Percentiles rank a stretch among this genome's conserved stretches.
Evolutionary conservation across 35 echinoderm and acorn worm genomes (phyloP).

Genomic region (Holothuria glaberrima): DNA sequence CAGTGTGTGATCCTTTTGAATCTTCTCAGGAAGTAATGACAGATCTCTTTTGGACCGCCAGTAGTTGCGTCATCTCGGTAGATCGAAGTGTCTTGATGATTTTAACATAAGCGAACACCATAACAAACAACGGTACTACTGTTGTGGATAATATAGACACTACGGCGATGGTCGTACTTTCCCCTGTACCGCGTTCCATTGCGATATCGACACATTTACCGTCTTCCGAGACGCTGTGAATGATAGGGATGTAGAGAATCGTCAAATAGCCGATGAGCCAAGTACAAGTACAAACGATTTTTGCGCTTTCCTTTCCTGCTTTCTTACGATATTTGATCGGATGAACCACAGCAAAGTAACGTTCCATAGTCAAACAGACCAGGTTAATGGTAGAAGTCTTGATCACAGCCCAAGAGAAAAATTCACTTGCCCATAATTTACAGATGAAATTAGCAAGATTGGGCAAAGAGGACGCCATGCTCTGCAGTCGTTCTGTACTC

Average conservation of each 20-base stretch:
- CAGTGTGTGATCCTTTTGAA: not conserved
- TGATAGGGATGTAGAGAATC: conserved; percentile 6
- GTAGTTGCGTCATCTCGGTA: not conserved
- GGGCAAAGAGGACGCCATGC: not conserved
- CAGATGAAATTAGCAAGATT: conserved; percentile 13
- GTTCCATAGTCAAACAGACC: conserved; percentile 43
- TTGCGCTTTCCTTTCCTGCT: not conserved
- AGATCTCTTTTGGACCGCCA: not conserved
- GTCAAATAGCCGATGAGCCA: conserved; percentile 36
- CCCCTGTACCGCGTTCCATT: not conserved
- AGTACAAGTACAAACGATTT: not conserved
- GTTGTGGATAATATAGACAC: not conserved
- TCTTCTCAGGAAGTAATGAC: not conserved
- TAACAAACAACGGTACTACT: conserved; percentile 27
- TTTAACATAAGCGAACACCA: conserved; percentile 42
- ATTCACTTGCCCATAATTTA: conserved; percentile 27
- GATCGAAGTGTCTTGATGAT: conserved; percentile 14
- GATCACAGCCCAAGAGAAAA: conserved; percentile 35
- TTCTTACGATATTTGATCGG: conserved; percentile 35
- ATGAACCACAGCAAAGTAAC: conserved; percentile 50
- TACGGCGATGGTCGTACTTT: conserved; percentile 4
- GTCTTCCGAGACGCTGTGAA: not conserved
- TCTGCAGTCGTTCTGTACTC: too few species aligned
- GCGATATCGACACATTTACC: not conserved
- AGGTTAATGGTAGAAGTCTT: conserved; percentile 54